These are phyloP conservation scores for Vannuccia rotundouncinata DNA, from an alignment of 2,888 invertebrate genomes.

Conservation along the genomic window DNA sequence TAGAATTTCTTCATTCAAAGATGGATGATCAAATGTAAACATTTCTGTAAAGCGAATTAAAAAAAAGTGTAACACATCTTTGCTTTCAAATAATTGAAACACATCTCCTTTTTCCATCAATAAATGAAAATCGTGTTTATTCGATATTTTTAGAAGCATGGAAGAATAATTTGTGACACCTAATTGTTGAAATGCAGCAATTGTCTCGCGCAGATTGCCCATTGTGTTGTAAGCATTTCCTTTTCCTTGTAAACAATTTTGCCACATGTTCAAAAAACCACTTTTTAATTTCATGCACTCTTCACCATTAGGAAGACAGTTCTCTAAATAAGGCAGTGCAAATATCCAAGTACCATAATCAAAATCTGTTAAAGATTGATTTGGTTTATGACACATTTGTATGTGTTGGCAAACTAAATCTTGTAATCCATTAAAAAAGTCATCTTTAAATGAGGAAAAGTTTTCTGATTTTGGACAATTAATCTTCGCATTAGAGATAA, in stretches of 20 bases:
- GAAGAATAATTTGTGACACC: neutral
- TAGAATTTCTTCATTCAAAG: too few species aligned
- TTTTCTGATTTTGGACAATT: too few species aligned
- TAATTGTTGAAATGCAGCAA: neutral
- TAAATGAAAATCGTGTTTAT: neutral
- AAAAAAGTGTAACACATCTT: too few species aligned
- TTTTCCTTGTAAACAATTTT: neutral
- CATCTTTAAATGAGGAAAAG: neutral
- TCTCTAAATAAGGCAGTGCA: neutral
- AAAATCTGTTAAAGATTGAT: neutral
- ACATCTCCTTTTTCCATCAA: too few species aligned
- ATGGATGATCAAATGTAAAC: too few species aligned
- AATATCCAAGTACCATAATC: slow-evolving; percentile 11
- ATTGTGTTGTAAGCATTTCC: too few species aligned
- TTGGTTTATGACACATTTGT: neutral
- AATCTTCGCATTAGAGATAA: too few species aligned
- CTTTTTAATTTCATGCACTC: neutral
- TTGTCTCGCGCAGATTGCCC: neutral
- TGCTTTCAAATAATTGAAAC: too few species aligned
- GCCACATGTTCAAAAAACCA: neutral
- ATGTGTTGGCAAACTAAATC: neutral
- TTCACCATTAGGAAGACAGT: neutral
- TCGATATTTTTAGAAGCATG: neutral
- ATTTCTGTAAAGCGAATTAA: too few species aligned
- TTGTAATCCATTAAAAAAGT: neutral